phyloP scores from a whole-genome alignment of 1,140 invertebrate genomes.

The Spodoptera frugiperda region DNA sequence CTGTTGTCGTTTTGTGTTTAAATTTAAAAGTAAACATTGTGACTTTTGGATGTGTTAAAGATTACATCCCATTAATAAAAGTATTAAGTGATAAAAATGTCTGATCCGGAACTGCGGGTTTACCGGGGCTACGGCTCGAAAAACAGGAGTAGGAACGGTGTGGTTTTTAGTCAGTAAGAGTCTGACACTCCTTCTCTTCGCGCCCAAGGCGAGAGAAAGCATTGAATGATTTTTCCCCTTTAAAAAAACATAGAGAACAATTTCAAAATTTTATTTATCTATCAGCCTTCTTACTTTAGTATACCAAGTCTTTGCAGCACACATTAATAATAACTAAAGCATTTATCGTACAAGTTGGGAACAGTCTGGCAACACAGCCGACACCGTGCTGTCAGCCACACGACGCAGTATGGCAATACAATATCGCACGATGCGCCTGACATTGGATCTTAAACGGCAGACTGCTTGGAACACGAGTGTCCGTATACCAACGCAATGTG shows the following conservation, averaged over 20 bases:
- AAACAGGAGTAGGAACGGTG: too few relatives aligned
- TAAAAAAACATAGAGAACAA: too few relatives aligned
- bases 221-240: too few relatives aligned
- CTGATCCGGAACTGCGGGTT: too few relatives aligned
- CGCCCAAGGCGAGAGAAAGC: too few relatives aligned
- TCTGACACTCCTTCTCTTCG: too few relatives aligned
- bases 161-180: too few relatives aligned
- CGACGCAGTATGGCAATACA: slow-evolving; percentile 26
- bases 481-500: not conserved
- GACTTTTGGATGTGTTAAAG: not conserved
- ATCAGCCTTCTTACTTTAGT: not conserved
- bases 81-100: not conserved
- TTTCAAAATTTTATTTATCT: too few relatives aligned
- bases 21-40: not conserved
- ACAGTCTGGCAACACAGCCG: slow-evolving; percentile 13
- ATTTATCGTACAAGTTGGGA: slow-evolving; percentile 18
- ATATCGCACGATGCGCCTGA: slow-evolving; percentile 15
- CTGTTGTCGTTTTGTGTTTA: not conserved
- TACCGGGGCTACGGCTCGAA: too few relatives aligned
- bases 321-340: slow-evolving; percentile 37
- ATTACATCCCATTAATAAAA: not conserved
- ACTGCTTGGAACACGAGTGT: slow-evolving; percentile 20
- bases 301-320: not conserved
- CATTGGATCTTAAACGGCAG: slow-evolving; percentile 26
- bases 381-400: slow-evolving; percentile 28